Base-by-base conservation (phyloP, 2,888 invertebrate genomes). In the Rhamphomyia laevipes region DNA sequence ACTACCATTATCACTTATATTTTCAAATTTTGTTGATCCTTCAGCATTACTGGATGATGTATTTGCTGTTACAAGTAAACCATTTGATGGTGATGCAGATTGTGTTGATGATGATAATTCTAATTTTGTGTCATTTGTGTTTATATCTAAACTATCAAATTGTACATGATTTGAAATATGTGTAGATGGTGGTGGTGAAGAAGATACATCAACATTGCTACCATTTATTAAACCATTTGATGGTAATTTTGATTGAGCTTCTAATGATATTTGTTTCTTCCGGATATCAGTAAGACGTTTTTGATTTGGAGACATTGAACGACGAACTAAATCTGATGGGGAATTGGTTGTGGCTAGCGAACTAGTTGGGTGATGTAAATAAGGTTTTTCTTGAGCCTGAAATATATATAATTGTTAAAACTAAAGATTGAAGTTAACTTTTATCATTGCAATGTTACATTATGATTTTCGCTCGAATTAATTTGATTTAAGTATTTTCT, bases 1-100 rank as follows among this genome's bases (percentile, higher is more conserved):
- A 50, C 86, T 86, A 11, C 86, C 85, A 57, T 86, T 86, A 64
- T 87, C 86, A 47, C 86, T 82, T 10, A 81, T 80, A 53, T 81
- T 78, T 58, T 79, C 78, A 18, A 74, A 71, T 51, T 72, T 67
- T 54, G 52, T 58, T 52, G 44, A 57, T 49, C 30, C 46, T 55
- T 59, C 61, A 46, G 48, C 50, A 44, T 52, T 42, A 33, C 58
- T 47, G 27, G 58, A 15, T 31, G 47, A 45, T 18, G 40, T 46
- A 21, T 23, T 49, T n/a, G 47, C 9, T 5, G 33, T 41, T 23
- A 38, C 40, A 10, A 27, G 16, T n/a, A 45, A 27, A 35, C 35
- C 18, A 17, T 43, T 48, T 27, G 47, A 17, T 7, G 17, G 46
- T 45, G 48, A 30, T 21, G 18, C 42, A 30, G 38, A 13, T 18